Evolutionary conservation across 2,797 vertebrate genomes (phyloP).

Genomic region (Octomys mimax): DNA sequence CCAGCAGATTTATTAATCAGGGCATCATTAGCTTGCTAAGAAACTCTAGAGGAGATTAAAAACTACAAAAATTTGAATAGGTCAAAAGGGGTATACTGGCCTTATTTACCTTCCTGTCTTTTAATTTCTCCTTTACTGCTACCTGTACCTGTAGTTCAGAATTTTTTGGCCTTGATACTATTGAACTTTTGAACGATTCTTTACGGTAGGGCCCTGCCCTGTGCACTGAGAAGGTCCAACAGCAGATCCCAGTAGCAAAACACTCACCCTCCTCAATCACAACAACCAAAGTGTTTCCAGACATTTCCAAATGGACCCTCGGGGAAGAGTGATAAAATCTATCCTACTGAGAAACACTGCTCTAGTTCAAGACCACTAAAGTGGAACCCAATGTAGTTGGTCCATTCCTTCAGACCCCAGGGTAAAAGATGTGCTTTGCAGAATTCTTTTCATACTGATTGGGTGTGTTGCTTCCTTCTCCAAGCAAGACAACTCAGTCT

Average conservation of each 20-base stretch:
- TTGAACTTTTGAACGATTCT: neutral
- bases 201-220: neutral
- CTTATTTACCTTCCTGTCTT: neutral
- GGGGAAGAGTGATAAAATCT: neutral
- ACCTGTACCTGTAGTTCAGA: neutral
- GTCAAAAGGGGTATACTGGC: neutral
- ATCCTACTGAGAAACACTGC: neutral
- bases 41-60: neutral
- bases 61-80: constrained; percentile 23
- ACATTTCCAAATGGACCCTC: neutral
- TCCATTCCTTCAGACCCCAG: neutral
- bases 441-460: constrained; percentile 2
- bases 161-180: neutral
- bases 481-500: neutral
- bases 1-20: constrained; percentile 64
- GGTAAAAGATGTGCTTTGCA: neutral
- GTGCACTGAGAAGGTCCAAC: neutral
- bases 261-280: rapidly evolving
- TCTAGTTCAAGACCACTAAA: neutral
- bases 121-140: neutral
- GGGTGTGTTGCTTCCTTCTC: neutral
- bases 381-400: neutral
- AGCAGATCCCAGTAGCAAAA: neutral
- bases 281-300: neutral
- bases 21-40: constrained; percentile 49